These are phyloP conservation scores for Petromus typicus DNA, from an alignment of 2,113 vertebrate genomes.

Conservation along the genomic window DNA sequence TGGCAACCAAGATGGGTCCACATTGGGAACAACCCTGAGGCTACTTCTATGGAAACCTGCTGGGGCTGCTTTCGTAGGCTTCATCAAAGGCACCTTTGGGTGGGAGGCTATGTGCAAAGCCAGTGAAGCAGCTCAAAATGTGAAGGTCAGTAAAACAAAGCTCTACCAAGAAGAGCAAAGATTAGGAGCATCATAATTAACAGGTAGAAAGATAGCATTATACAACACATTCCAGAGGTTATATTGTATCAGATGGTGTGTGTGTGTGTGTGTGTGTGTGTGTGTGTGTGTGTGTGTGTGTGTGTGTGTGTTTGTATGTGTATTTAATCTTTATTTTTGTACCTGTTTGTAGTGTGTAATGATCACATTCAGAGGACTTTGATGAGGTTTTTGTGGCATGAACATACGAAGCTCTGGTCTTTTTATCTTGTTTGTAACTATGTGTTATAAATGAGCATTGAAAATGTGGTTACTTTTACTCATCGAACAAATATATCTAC, in stretches of 20 bases:
- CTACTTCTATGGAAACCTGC: constrained; percentile 65
- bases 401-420: not conserved
- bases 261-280: not conserved
- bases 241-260: not conserved
- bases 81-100: constrained; percentile 10
- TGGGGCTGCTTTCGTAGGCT: not conserved
- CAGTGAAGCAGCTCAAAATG: not conserved
- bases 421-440: not conserved
- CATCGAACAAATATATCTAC: not conserved
- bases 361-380: not conserved
- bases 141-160: not conserved
- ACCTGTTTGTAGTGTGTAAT: not conserved
- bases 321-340: not conserved
- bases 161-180: not conserved
- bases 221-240: not conserved
- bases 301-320: not conserved
- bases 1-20: constrained; percentile 71
- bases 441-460: not conserved
- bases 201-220: not conserved
- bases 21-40: constrained; percentile 61
- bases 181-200: not conserved
- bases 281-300: not conserved
- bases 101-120: not conserved
- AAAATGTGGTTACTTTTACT: not conserved
- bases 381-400: not conserved